Percentiles rank a stretch among this genome's conserved stretches.
Conservation (phyloP, 2,888 invertebrate genomes). For the Taenaris catops region DNA sequence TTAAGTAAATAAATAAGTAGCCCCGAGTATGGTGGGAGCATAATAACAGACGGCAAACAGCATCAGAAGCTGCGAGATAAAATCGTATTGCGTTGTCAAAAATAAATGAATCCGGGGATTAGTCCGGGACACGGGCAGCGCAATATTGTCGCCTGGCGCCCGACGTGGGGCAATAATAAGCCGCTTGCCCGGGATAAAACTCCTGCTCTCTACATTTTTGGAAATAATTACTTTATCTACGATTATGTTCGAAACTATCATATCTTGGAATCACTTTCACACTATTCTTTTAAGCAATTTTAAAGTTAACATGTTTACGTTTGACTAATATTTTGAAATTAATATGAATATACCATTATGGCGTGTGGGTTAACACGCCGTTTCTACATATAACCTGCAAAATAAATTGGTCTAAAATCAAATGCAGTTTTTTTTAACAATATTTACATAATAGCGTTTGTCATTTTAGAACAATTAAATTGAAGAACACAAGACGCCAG, state of each 20-base stretch:
- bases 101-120: conserved; percentile 80
- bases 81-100: conserved; percentile 81
- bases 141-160: conserved; percentile 70
- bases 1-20: conserved; percentile 74
- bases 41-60: conserved; percentile 79
- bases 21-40: conserved; percentile 64
- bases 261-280: no score
- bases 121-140: conserved; percentile 68
- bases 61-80: conserved; percentile 79
- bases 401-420: no score
- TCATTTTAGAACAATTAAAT: no score
- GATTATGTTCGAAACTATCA: conserved; percentile 16
- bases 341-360: no score
- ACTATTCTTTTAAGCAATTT: no score
- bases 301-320: no score
- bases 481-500: no score
- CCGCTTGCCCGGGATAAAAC: conserved; percentile 34
- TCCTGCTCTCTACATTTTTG: conserved; percentile 30
- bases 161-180: conserved; percentile 63
- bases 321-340: no score
- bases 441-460: no score
- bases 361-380: no score
- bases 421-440: no score
- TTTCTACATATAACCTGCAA: no score
- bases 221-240: conserved; percentile 31